These are phyloP conservation scores for Apodemia hepburni DNA, from an alignment of 2,888 invertebrate species.

Conservation along the genomic window DNA sequence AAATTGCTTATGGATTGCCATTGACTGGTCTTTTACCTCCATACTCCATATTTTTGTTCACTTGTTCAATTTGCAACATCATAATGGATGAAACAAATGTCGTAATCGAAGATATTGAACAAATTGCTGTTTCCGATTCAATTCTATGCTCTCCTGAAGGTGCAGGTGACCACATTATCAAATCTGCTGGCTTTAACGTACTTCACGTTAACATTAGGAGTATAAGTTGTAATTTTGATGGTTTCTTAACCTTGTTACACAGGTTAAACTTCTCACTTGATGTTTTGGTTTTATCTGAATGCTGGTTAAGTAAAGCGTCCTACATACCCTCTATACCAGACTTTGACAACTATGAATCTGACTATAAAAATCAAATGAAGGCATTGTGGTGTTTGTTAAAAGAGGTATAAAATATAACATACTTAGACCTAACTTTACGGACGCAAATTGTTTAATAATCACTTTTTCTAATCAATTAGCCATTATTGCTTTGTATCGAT, in stretches of 20 bases:
- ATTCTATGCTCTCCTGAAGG: neutral
- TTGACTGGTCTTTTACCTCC: neutral
- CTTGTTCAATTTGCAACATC: neutral
- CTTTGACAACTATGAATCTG: neutral
- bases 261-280: neutral
- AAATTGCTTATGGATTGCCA: too few species aligned
- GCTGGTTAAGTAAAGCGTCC: neutral
- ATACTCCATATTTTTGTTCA: neutral
- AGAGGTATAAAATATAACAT: neutral
- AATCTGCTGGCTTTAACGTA: neutral
- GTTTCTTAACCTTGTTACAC: neutral
- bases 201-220: neutral
- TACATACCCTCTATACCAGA: neutral
- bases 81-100: too few species aligned
- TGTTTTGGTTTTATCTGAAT: neutral
- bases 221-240: neutral
- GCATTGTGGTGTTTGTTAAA: neutral
- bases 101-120: neutral
- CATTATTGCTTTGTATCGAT: neutral
- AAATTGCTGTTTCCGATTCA: neutral
- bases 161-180: neutral
- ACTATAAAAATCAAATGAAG: constrained; percentile 2
- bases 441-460: neutral
- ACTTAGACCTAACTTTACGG: neutral
- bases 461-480: neutral